These are phyloP conservation scores for Petrocephalus zakoni DNA, from an alignment of 2,113 vertebrate species.

Conservation along the genomic window DNA sequence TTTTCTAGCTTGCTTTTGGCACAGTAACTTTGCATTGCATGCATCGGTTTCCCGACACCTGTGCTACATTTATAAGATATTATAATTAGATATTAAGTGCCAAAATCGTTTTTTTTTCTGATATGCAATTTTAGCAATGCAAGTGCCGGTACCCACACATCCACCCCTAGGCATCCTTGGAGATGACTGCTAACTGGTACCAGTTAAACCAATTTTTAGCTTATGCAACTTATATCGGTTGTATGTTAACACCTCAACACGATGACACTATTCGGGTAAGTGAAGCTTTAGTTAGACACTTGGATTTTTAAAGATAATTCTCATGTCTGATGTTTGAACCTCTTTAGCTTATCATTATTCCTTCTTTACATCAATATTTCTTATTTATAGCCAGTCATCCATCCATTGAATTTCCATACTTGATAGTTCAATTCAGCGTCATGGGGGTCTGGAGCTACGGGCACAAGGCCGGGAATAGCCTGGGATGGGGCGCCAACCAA, in stretches of 20 bases:
- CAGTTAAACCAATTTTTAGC: background rate
- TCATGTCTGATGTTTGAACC: background rate
- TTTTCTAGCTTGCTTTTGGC: background rate
- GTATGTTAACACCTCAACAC: background rate
- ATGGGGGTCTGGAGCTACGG: background rate
- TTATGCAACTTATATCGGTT: background rate
- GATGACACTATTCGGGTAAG: background rate
- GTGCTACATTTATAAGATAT: background rate
- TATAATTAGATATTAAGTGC: conserved; percentile 6
- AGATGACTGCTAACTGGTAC: background rate
- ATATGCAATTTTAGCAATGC: background rate
- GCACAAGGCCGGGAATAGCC: background rate
- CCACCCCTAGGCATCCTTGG: background rate
- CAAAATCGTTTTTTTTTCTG: background rate
- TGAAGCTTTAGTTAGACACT: background rate
- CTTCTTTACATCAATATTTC: background rate
- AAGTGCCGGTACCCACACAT: background rate
- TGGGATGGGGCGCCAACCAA: background rate
- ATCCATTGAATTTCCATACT: background rate
- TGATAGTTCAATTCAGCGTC: background rate
- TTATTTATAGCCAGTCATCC: background rate
- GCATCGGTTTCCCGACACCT: background rate
- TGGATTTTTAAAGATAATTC: background rate
- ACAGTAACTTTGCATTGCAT: background rate
- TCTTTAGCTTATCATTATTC: background rate